These are phyloP conservation scores for Arnoldichthys spilopterus DNA, from an alignment of 2,797 vertebrate genomes.

Conservation along the genomic window DNA sequence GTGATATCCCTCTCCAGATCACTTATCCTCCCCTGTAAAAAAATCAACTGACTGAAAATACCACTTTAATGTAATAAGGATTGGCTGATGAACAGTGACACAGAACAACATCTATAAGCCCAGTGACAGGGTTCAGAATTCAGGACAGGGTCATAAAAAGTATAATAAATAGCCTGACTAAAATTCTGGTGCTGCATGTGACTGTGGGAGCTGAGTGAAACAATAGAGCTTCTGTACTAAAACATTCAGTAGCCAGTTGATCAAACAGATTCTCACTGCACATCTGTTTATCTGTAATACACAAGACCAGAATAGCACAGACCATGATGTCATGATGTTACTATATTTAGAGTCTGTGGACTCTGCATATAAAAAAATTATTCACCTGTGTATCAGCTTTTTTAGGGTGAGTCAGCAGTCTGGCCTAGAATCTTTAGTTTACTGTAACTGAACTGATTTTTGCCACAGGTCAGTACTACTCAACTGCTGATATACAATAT, in stretches of 20 bases:
- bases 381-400: slow-evolving; percentile 33
- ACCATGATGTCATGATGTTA: background rate
- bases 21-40: slow-evolving; percentile 78
- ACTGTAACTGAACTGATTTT: background rate
- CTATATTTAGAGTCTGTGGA: background rate
- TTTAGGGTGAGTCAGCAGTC: slow-evolving; percentile 48
- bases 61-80: background rate
- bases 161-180: background rate
- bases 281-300: no score
- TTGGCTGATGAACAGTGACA: background rate
- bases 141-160: background rate
- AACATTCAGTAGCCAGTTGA: background rate
- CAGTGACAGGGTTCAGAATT: background rate
- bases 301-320: background rate
- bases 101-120: background rate
- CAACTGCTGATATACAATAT: background rate
- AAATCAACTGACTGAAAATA: slow-evolving; percentile 6
- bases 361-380: background rate
- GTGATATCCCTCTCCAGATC: slow-evolving; percentile 82
- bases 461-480: background rate
- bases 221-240: background rate
- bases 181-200: background rate
- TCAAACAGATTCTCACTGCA: background rate
- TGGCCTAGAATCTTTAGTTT: slow-evolving; percentile 2
- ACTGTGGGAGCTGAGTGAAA: background rate